phyloP scores from a whole-genome alignment of 2,888 invertebrate species.

The Pollenia griseotomentosa region DNA sequence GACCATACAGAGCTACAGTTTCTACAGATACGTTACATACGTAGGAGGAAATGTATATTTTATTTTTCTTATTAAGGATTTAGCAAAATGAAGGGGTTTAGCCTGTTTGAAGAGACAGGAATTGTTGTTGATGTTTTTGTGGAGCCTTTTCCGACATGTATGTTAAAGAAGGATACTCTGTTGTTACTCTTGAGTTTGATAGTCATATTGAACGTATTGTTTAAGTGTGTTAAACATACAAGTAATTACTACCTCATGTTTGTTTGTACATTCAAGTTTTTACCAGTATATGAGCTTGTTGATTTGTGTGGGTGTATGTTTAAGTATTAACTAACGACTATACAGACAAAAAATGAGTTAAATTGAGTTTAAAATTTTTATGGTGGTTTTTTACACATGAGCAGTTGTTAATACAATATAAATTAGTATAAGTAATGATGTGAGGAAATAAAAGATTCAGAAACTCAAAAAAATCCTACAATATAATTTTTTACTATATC shows the following conservation, averaged over 20 bases:
- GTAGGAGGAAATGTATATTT: not conserved
- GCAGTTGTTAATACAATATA: not conserved
- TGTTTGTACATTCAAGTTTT: not conserved
- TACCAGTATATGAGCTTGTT: not conserved
- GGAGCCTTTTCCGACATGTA: constrained; percentile 12
- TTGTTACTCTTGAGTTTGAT: constrained; percentile 52
- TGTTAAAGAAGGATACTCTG: constrained; percentile 17
- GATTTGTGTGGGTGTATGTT: not conserved
- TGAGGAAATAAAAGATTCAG: not conserved
- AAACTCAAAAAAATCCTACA: too few species aligned
- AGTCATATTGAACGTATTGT: constrained; percentile 66
- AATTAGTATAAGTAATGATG: too few species aligned
- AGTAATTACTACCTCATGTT: constrained; percentile 38
- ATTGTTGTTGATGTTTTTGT: not conserved
- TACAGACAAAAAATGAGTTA: constrained; percentile 23
- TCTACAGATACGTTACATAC: not conserved
- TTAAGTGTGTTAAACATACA: constrained; percentile 59
- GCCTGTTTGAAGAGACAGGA: not conserved
- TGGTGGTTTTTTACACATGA: constrained; percentile 26
- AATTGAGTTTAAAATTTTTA: constrained; percentile 53
- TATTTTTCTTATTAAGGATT: not conserved
- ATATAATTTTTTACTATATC: too few species aligned
- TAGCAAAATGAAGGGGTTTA: not conserved
- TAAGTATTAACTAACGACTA: not conserved
- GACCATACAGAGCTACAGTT: constrained; percentile 34